Percentiles rank a stretch among this genome's conserved stretches.
phyloP scores from a whole-genome alignment of 2,888 invertebrate species.

The Tenthredo distinguenda region DNA sequence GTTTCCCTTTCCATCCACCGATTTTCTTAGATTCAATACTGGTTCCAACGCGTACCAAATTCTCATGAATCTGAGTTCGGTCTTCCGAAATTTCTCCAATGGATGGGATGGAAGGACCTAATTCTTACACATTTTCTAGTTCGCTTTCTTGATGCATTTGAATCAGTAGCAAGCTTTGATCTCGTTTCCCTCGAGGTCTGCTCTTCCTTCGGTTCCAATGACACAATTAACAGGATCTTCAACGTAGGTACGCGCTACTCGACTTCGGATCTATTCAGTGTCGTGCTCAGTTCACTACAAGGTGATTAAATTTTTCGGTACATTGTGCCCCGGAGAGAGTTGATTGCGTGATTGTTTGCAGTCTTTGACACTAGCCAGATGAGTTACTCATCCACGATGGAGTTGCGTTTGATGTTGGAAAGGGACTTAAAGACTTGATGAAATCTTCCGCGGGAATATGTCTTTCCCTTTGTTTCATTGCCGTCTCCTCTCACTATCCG shows the following conservation, averaged over 20 bases:
- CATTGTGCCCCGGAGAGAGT: background rate
- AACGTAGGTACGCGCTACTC: background rate
- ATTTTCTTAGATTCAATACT: background rate
- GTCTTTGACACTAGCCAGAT: background rate
- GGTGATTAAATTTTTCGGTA: slow-evolving; percentile 15
- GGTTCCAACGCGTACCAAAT: background rate
- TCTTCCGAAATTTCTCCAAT: background rate
- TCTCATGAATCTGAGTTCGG: background rate
- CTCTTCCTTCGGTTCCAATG: too few relatives aligned
- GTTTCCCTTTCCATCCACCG: background rate
- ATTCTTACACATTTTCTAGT: background rate
- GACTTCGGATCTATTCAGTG: background rate
- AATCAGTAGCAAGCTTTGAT: background rate
- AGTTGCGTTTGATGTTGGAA: slow-evolving; percentile 14
- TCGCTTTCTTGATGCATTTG: background rate
- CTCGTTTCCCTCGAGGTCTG: background rate
- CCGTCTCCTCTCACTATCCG: background rate
- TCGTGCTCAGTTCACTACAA: background rate
- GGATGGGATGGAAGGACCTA: background rate
- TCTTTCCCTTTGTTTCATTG: slow-evolving; percentile 8
- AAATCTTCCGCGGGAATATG: background rate
- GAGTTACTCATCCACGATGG: background rate
- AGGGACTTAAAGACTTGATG: background rate
- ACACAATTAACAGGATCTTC: too few relatives aligned
- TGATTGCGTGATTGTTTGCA: slow-evolving; percentile 28